Conservation (phyloP, 1,140 invertebrate species). For the Phenacoccus solenopsis region DNA sequence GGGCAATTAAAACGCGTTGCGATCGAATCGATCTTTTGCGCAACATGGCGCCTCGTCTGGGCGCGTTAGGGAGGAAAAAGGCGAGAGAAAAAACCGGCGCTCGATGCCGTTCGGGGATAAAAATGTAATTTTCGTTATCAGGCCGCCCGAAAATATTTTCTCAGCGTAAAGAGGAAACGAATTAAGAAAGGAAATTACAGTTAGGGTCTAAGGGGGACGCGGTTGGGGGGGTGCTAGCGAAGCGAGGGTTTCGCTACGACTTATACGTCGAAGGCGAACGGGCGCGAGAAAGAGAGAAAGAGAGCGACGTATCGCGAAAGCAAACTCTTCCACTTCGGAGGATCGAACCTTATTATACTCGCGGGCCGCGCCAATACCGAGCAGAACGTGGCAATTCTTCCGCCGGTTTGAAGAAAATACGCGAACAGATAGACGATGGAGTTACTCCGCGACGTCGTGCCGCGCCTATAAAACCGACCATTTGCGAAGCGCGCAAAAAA, state of each 20-base stretch:
- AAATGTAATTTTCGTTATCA: conserved; percentile 18
- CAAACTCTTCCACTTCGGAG: conserved; percentile 13
- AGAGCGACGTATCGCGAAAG: conserved; percentile 5
- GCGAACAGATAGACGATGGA: not conserved
- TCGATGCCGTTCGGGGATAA: conserved; percentile 10
- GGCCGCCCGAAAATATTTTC: conserved; percentile 14
- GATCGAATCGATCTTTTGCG: too few relatives aligned
- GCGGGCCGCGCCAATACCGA: not conserved
- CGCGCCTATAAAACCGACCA: too few relatives aligned
- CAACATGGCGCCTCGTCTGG: too few relatives aligned
- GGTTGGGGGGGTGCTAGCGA: not conserved
- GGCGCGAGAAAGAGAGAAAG: not conserved
- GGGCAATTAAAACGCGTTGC: too few relatives aligned
- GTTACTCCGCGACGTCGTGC: not conserved
- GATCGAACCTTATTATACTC: conserved; percentile 12
- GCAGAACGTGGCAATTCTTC: conserved; percentile 15
- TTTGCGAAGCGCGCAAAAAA: too few relatives aligned
- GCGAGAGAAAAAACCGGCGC: conserved; percentile 1
- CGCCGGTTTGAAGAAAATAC: not conserved
- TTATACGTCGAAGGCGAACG: not conserved
- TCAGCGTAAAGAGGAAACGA: conserved; percentile 13
- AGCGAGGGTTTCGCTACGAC: not conserved
- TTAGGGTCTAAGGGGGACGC: not conserved
- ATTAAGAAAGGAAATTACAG: conserved; percentile 18
- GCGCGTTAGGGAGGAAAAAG: not conserved